A percentile compares a stretch with the other conserved stretches of the same genome.
Evolutionary conservation across 2,113 vertebrate genomes (phyloP).

Genomic region (Labeo catla): DNA sequence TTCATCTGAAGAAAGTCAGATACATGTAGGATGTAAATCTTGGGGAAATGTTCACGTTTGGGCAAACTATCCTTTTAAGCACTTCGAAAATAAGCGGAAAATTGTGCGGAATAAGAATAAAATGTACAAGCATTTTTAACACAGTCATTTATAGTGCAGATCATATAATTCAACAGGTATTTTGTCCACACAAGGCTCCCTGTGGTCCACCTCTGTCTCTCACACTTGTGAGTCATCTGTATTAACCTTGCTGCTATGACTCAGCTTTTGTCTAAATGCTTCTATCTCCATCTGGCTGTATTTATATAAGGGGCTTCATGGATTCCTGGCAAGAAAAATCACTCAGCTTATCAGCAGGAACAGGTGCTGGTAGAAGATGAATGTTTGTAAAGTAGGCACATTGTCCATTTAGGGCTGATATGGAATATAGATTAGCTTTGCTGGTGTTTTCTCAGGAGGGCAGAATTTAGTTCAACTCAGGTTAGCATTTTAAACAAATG

Average conservation of each 20-base stretch:
- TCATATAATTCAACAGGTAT: conserved; percentile 30
- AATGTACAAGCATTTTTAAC: not conserved
- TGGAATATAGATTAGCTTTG: not conserved
- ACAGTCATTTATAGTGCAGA: not conserved
- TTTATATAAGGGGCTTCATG: conserved; percentile 28
- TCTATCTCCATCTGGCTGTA: conserved; percentile 37
- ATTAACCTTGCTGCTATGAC: conserved; percentile 21
- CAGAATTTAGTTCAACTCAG: not conserved
- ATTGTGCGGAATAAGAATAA: not conserved
- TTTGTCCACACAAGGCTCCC: conserved; percentile 3
- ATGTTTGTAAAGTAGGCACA: not conserved
- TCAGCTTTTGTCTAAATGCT: conserved; percentile 39
- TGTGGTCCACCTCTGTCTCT: conserved; percentile 21
- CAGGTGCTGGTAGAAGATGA: conserved; percentile 38
- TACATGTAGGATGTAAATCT: too few relatives aligned
- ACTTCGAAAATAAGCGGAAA: not conserved
- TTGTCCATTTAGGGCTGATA: conserved; percentile 1
- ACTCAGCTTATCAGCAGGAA: conserved; percentile 8
- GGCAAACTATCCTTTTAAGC: not conserved
- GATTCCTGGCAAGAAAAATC: conserved; percentile 31
- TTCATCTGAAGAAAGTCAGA: too few relatives aligned
- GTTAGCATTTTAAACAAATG: not conserved
- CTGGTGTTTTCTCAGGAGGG: conserved; percentile 22
- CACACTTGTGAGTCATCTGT: conserved; percentile 32
- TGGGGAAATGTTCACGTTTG: too few relatives aligned